Conservation (phyloP, 1,140 invertebrate genomes). For the Euglossa dilemma region DNA sequence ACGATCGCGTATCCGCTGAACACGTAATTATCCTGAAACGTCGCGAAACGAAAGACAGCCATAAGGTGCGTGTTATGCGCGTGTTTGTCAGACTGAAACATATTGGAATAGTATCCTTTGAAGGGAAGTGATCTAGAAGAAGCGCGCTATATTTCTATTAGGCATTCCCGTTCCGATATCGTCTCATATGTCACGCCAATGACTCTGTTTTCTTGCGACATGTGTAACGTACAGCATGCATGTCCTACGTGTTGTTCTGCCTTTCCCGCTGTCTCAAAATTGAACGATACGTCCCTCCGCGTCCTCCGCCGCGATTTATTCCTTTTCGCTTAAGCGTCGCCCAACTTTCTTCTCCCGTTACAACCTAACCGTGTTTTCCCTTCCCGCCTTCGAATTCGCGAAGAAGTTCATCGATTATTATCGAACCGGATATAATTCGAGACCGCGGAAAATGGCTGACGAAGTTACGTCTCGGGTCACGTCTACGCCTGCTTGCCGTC, state of each 20-base stretch:
- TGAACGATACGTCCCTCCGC: constrained; percentile 63
- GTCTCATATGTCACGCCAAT: constrained; percentile 80
- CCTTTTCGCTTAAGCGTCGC: constrained; percentile 55
- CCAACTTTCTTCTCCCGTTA: constrained; percentile 4
- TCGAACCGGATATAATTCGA: not conserved
- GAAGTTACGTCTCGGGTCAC: not conserved
- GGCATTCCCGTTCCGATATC: constrained; percentile 69
- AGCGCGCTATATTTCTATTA: constrained; percentile 65
- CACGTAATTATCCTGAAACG: constrained; percentile 4
- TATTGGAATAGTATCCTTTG: constrained; percentile 38
- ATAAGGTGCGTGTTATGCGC: not conserved
- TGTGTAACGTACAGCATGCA: constrained; percentile 71
- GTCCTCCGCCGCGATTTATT: constrained; percentile 69
- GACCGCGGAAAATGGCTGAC: not conserved
- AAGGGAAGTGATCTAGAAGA: constrained; percentile 40
- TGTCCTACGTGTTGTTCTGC: constrained; percentile 51
- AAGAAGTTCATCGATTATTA: not conserved
- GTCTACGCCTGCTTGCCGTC: no score
- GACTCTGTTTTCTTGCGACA: constrained; percentile 81
- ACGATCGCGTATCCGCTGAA: no score
- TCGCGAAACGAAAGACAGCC: not conserved
- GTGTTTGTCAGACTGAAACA: constrained; percentile 28
- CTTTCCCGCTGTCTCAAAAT: constrained; percentile 67
- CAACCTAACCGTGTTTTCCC: not conserved
- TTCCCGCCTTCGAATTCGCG: not conserved